phyloP scores from a whole-genome alignment of 1,140 invertebrate genomes.

The Andrena cerasifolii region DNA sequence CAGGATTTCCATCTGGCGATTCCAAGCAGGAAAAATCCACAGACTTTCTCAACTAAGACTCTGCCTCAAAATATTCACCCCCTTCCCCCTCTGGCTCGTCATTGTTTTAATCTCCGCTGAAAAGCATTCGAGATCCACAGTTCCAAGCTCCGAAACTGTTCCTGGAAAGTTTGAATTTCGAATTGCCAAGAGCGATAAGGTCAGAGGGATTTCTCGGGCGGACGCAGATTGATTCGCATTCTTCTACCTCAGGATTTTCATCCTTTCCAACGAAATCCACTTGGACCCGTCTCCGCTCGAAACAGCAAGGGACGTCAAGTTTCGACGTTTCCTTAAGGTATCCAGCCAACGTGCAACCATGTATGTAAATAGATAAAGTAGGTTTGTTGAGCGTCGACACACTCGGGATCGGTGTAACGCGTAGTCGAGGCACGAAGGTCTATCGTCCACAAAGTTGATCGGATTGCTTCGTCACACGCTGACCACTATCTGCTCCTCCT shows the following conservation, averaged over 20 bases:
- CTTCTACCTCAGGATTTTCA: neutral
- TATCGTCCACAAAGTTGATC: constrained; percentile 4
- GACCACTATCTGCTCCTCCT: constrained; percentile 4
- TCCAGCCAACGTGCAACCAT: neutral
- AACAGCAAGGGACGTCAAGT: neutral
- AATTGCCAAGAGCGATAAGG: neutral
- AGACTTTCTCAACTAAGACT: no score
- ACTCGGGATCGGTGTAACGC: constrained; percentile 6
- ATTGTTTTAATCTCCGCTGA: no score
- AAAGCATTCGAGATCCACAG: neutral
- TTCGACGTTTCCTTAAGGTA: neutral
- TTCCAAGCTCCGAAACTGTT: neutral
- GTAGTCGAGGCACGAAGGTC: neutral
- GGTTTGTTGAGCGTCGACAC: neutral
- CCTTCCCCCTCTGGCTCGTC: no score
- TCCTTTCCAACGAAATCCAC: constrained; percentile 4
- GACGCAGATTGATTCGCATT: neutral
- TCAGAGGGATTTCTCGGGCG: neutral
- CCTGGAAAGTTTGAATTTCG: neutral
- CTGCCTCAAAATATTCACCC: no score
- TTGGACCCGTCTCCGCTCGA: neutral
- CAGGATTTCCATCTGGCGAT: no score
- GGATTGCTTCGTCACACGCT: constrained; percentile 13
- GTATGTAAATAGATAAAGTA: neutral
- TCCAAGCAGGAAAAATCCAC: no score